Conservation (phyloP, 2,797 vertebrate species). For the Cyclopterus lumpus region DNA sequence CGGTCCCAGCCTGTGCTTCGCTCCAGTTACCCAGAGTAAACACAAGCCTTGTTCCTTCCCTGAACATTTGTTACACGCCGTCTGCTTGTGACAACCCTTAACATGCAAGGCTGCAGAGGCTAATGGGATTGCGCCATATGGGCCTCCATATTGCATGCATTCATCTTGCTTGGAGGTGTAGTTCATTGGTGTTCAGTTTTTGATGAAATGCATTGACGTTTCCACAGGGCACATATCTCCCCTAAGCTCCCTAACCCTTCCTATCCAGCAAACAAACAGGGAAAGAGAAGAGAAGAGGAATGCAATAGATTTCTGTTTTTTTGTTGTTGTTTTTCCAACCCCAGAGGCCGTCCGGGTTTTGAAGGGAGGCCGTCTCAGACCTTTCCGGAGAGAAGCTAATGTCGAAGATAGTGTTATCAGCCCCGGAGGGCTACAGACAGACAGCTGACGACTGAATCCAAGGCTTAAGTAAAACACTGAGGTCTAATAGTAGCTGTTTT, state of each 20-base stretch:
- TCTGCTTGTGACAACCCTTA: slow-evolving; percentile 65
- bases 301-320: slow-evolving; percentile 53
- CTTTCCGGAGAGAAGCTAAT: slow-evolving; percentile 66
- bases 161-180: slow-evolving; percentile 47
- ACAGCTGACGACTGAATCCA: slow-evolving; percentile 66
- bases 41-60: slow-evolving; percentile 32
- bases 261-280: slow-evolving; percentile 40
- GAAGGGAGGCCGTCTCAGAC: slow-evolving; percentile 49
- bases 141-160: slow-evolving; percentile 61
- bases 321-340: slow-evolving; percentile 44
- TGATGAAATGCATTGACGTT: slow-evolving; percentile 57
- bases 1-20: slow-evolving; percentile 9
- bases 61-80: slow-evolving; percentile 66
- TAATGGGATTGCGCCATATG: slow-evolving; percentile 71
- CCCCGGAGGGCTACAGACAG: slow-evolving; percentile 49
- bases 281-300: slow-evolving; percentile 16
- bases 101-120: slow-evolving; percentile 64
- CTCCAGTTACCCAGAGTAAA: slow-evolving; percentile 47
- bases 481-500: slow-evolving; percentile 68
- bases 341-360: slow-evolving; percentile 47
- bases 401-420: slow-evolving; percentile 47
- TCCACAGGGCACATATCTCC: slow-evolving; percentile 51
- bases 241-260: slow-evolving; percentile 33
- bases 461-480: slow-evolving; percentile 72
- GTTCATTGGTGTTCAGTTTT: slow-evolving; percentile 28